A percentile compares a stretch with the other conserved stretches of the same genome.
Evolutionary conservation across 2,113 vertebrate species (phyloP).

Genomic region (Pomatorhinus ruficollis): DNA sequence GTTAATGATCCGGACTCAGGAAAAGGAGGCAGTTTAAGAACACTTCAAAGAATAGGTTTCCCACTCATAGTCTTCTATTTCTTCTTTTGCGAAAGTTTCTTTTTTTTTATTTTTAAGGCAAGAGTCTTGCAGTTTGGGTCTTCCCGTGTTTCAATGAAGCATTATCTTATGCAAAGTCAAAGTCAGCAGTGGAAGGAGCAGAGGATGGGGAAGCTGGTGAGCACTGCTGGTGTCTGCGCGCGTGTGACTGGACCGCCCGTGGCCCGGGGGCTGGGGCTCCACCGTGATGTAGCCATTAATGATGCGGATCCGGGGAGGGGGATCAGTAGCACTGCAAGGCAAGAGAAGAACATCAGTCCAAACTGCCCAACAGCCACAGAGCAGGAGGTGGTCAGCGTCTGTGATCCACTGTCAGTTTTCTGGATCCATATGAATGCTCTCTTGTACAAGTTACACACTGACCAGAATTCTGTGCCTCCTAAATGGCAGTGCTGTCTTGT

Average conservation of each 20-base stretch:
- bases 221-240: constrained; percentile 6
- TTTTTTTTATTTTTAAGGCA: background rate
- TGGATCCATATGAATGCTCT: background rate
- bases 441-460: background rate
- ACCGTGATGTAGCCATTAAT: constrained; percentile 82
- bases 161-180: constrained; percentile 26
- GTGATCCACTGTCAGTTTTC: background rate
- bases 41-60: background rate
- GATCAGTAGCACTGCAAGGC: constrained; percentile 70
- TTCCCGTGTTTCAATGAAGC: background rate
- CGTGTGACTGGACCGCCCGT: constrained; percentile 21
- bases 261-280: constrained; percentile 53
- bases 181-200: constrained; percentile 49
- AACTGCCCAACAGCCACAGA: background rate
- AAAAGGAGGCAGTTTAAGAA: constrained; percentile 27
- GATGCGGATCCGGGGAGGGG: constrained; percentile 75
- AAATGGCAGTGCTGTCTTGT: background rate
- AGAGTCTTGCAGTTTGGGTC: background rate
- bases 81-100: background rate
- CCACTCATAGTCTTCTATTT: background rate
- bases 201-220: background rate
- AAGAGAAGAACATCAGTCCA: background rate
- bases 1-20: constrained; percentile 47
- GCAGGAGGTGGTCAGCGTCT: background rate
- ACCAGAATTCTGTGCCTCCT: background rate